These are phyloP conservation scores for Coilia nasus DNA, from an alignment of 2,797 vertebrate species.

Conservation along the genomic window DNA sequence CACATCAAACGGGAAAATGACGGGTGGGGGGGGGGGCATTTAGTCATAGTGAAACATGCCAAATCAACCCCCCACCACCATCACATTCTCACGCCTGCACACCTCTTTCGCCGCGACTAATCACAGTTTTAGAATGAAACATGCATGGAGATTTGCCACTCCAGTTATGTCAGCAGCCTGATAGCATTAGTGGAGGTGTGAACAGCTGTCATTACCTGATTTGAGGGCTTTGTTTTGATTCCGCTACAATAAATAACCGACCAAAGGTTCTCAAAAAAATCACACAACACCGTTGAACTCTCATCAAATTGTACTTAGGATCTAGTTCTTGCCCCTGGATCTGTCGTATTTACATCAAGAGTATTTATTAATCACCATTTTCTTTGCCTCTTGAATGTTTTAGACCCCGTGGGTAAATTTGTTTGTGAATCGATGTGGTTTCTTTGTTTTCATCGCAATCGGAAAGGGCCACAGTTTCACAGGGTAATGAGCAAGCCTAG, in stretches of 20 bases:
- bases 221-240: neutral
- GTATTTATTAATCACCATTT: neutral
- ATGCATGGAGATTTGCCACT: neutral
- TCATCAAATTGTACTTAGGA: neutral
- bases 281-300: neutral
- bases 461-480: neutral
- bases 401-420: neutral
- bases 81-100: too few species aligned
- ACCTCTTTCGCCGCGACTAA: neutral
- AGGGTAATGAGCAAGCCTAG: constrained; percentile 50
- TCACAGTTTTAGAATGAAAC: neutral
- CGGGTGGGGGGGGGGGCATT: neutral
- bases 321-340: neutral
- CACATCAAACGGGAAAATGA: constrained; percentile 11
- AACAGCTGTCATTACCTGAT: neutral
- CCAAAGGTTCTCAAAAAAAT: neutral
- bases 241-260: neutral
- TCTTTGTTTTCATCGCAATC: neutral
- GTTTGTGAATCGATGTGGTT: constrained; percentile 5
- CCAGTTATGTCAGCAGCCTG: neutral
- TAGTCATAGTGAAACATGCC: neutral
- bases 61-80: neutral
- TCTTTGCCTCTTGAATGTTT: neutral
- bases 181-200: neutral
- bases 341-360: neutral